Base-by-base conservation (phyloP, 2,888 invertebrate species). In the Noctua comes region DNA sequence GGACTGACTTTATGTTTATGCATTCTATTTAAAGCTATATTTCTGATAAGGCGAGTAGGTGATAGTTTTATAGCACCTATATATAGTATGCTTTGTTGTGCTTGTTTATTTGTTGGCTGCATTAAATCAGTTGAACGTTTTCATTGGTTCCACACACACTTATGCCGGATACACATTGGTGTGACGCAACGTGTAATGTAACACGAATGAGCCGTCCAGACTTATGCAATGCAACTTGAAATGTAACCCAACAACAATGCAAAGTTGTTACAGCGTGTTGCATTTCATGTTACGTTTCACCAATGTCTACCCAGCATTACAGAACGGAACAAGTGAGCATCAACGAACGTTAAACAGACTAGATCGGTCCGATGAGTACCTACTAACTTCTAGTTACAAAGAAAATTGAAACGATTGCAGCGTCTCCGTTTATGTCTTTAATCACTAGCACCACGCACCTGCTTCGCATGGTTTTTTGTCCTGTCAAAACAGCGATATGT, bases 41-140 rank as follows among this genome's bases (percentile, higher is more conserved):
- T 73, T 79, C 46, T 82, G 84, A 79, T 84, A 82, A 81, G 66
- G 77, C 40, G n/a, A 40, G 46, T 1, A 48, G n/a, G 40, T 79
- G 84, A 69, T 62, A 59, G 51, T 27, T 82, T 82, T 79, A 79
- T 73, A 59, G 48, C 27, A 36, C 11, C 36, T 18, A 31, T 70
- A 21, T n/a, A 51, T 54, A 77, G 40, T 48, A 13, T 64, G 40
- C 43, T 40, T 70, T 43, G 27, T 36, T 7, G 36, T 54, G 40
- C 18, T 65, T 57, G 54, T 31, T 82, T 76, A 59, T 69, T 68
- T 68, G 57, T 40, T 43, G 21, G 57, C 13, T 65, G 54, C 16
- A n/a, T 51, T 81, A 51, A 10, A 51, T 48, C 57, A 16, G 64
- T 40, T 54, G 0, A 48, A 21, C 31, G 40, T 48, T 64, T 68